These are phyloP conservation scores for Falco cherrug DNA, from an alignment of 2,797 vertebrate genomes.

Conservation along the genomic window DNA sequence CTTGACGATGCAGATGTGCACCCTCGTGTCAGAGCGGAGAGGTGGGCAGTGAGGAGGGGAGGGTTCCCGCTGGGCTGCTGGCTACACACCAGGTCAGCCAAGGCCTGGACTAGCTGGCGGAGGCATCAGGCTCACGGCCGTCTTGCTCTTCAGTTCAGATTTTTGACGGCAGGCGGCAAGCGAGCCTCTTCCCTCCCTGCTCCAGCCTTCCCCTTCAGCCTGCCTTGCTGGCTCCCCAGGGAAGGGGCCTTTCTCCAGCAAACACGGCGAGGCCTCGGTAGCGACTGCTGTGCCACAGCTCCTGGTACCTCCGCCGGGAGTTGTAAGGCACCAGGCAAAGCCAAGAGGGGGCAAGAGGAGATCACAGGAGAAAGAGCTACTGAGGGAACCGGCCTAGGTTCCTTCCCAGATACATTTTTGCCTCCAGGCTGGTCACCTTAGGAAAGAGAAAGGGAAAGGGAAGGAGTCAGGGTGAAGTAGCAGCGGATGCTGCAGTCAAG, in stretches of 20 bases:
- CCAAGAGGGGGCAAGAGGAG: not conserved
- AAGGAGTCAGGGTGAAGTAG: not conserved
- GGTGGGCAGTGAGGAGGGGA: not conserved
- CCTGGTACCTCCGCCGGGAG: not conserved
- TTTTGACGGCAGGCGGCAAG: slow-evolving; percentile 45
- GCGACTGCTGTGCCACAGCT: accelerated
- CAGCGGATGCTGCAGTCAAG: not conserved
- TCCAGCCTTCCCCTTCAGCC: not conserved
- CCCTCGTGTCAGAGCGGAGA: accelerated
- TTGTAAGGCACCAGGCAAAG: not conserved
- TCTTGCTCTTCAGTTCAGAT: slow-evolving; percentile 11
- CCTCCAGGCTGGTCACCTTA: not conserved
- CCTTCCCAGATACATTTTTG: not conserved
- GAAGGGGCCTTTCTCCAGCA: not conserved
- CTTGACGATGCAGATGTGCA: not conserved
- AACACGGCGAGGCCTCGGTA: not conserved
- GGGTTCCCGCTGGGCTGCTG: not conserved
- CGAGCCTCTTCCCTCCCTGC: not conserved
- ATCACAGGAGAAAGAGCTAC: not conserved
- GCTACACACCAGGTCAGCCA: accelerated
- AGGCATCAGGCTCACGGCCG: accelerated
- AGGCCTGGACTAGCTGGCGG: not conserved
- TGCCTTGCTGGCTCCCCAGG: not conserved
- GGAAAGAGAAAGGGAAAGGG: not conserved
- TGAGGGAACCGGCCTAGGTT: not conserved